Evolutionary conservation across 2,797 vertebrate genomes (phyloP), one percentile per base, ranked within the genome.

Genomic region (Parauchenoglanis ngamensis): DNA sequence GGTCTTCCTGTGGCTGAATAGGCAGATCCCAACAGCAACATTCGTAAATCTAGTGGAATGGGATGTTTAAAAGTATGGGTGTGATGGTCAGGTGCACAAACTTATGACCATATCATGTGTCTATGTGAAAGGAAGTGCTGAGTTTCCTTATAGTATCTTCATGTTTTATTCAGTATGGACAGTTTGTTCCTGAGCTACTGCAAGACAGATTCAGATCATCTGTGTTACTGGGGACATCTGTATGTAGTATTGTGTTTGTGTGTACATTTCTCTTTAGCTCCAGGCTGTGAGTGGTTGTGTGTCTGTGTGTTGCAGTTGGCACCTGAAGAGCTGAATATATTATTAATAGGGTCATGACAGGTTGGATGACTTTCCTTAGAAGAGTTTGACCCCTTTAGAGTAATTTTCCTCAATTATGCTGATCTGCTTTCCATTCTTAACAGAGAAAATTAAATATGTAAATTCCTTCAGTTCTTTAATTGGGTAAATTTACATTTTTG

Each of bases 331-430:
- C 68, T 40, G 72, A 54, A 76, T 15, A 76, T 13, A 28, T 76
- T 54, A 76, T 76, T n/a, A 76, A 52, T 7, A 28, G 49, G 13
- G 73, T 76, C 49, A 76, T 28, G 73, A 52, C 73, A 54, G 28
- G 25, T 28, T 76, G n/a, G 73, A 52, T 76, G 73, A 76, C 73
- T 76, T 76, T 28, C 46, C 49, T 28, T 54, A 28, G 73, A 54
- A 76, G 73, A 28, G 46, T 17, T 17, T 54, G 49, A 76, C 49
- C 46, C 73, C 73, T 76, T 54, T 28, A 52, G 49, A 28, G 46
- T 76, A 1, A 76, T 54, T 76, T 76, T 25, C 25, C 49, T 76
- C 54, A 54, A 76, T 76, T 76, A 28, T 54, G 49, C 73, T 54
- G 46, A n/a, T 49, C 72, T 75, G 72, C 25, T 3, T 52, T 28